phyloP scores from a whole-genome alignment of 2,888 invertebrate genomes.

The Chalcosyrphus nemorum region DNA sequence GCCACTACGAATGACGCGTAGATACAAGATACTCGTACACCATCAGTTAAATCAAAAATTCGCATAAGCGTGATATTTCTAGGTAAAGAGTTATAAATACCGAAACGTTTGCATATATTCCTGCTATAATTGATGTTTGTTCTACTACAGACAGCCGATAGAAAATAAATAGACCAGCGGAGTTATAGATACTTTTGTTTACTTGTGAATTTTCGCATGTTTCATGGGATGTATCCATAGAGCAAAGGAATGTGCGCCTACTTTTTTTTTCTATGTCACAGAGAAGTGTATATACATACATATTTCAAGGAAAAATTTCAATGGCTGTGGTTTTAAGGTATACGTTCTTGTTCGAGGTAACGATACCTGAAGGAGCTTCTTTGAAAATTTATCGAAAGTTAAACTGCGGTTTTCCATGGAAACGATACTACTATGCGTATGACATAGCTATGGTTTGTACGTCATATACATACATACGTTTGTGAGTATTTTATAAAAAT shows the following conservation, averaged over 20 bases:
- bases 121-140: slow-evolving; percentile 30
- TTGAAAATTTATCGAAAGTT: not conserved
- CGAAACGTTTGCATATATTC: slow-evolving; percentile 21
- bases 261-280: slow-evolving; percentile 1
- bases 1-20: not conserved
- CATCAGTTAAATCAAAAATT: slow-evolving; percentile 15
- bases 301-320: slow-evolving; percentile 39
- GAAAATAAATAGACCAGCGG: slow-evolving; percentile 12
- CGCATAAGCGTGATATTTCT: slow-evolving; percentile 29
- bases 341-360: not conserved
- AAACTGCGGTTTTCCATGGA: slow-evolving; percentile 7
- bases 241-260: no score
- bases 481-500: not conserved
- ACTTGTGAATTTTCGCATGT: slow-evolving; percentile 65
- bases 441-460: slow-evolving; percentile 14
- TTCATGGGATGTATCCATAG: slow-evolving; percentile 26
- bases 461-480: not conserved
- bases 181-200: slow-evolving; percentile 43
- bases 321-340: slow-evolving; percentile 17
- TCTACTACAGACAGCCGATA: not conserved
- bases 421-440: not conserved
- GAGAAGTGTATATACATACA: not conserved
- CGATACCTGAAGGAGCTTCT: not conserved
- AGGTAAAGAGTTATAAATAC: slow-evolving; percentile 35
- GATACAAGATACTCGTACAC: no score